Evolutionary conservation across 2,888 invertebrate species (phyloP).

Genomic region (Pachydiplax longipennis): DNA sequence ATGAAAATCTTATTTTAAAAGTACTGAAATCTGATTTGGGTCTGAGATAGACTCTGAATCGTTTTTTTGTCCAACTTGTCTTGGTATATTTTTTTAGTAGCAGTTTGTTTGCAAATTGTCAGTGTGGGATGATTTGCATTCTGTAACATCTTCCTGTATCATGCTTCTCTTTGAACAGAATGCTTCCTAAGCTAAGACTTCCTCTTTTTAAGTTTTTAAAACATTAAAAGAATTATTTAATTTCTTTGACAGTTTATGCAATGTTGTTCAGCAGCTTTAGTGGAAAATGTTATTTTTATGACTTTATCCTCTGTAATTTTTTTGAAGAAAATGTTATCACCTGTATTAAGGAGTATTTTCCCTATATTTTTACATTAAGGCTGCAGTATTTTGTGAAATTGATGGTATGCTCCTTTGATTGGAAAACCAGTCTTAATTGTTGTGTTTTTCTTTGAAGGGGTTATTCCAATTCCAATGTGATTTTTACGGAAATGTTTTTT

Average conservation of each 20-base stretch:
- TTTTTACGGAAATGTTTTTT: conserved; percentile 39
- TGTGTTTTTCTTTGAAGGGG: conserved; percentile 30
- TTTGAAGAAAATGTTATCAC: conserved; percentile 3
- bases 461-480: conserved; percentile 42
- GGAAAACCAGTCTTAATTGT: conserved; percentile 14
- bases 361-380: conserved; percentile 41
- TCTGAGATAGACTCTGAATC: neutral
- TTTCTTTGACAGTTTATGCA: neutral
- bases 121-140: conserved; percentile 23
- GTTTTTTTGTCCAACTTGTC: neutral
- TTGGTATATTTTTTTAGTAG: conserved; percentile 39
- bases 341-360: conserved; percentile 9
- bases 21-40: neutral
- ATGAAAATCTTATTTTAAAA: neutral
- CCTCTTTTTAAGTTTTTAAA: conserved; percentile 26
- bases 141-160: neutral
- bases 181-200: conserved; percentile 10
- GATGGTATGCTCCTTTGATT: conserved; percentile 20
- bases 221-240: neutral
- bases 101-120: conserved; percentile 27
- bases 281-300: conserved; percentile 2
- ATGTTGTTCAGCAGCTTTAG: conserved; percentile 10
- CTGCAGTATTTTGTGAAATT: conserved; percentile 41
- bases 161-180: conserved; percentile 10
- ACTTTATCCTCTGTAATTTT: conserved; percentile 5